Base-by-base conservation (phyloP, 2,888 invertebrate genomes). In the Troides oblongomaculatus region DNA sequence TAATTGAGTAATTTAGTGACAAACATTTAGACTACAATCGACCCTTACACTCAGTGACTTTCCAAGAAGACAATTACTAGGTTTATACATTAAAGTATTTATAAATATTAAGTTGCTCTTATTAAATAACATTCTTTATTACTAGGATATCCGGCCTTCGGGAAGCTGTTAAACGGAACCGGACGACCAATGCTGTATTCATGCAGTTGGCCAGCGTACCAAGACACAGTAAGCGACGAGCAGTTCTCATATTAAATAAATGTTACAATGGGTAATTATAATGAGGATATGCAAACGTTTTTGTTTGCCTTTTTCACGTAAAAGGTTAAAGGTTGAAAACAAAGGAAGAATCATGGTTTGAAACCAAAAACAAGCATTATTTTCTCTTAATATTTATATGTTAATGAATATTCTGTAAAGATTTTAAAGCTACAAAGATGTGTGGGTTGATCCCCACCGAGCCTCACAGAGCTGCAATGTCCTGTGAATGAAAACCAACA, bases 181-280 rank as follows among this genome's bases (percentile, higher is more conserved):
- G 96, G 96, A 17, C 93, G 97, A 36, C 94, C 95, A 0, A 97
- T 97, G 73, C 93, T 97, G 0, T 97, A 95, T 81, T 96, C 96
- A 0, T 97, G 97, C 87, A 96, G 96, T 79, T 97, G 97, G 96
- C 97, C 97, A 1, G 96, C 95, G 8, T 97, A 97, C 81, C 94
- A 95, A 81, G 94, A 95, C 23, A 70, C 75, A 61, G 79, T 78
- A 64, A 63, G 74, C 70, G 14, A 60, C 46, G 17, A 5, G 21
- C 25, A 23, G 62, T 23, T 62, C 21, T 62, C 62, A 36, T n/a
- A 14, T 62, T 62, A 62, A 62, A 62, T 21, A 5, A 50, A 50
- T 21, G 10, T 43, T 21, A 21, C 43, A 62, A n/a, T 18, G 59
- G 1, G 59, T 30, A 59, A 59, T 59, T 30, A 59, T 30, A 4